These are phyloP conservation scores for Callochromis pleurospilus DNA, from an alignment of 2,113 vertebrate species.

Conservation along the genomic window DNA sequence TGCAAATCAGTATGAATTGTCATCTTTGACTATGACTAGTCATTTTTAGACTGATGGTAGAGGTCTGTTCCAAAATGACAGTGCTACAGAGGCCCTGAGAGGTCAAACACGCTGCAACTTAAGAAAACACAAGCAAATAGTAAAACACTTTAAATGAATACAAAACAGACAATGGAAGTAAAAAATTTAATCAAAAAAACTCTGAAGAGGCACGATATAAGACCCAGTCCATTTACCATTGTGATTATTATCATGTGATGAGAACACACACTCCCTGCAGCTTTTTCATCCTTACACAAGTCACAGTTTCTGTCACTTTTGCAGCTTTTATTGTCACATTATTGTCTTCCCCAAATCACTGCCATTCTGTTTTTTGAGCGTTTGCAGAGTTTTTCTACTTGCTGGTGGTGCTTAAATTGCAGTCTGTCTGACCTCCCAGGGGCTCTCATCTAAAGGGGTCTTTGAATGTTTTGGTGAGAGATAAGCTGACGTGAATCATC, in stretches of 20 bases:
- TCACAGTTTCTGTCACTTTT: background rate
- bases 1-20: background rate
- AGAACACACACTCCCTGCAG: background rate
- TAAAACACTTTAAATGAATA: background rate
- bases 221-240: background rate
- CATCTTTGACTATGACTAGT: background rate
- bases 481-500: background rate
- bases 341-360: background rate
- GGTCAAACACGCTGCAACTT: background rate
- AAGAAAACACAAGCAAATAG: background rate
- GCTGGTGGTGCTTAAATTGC: background rate
- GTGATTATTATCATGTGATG: background rate
- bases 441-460: background rate
- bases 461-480: background rate
- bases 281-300: background rate
- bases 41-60: background rate
- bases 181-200: background rate
- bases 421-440: background rate
- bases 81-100: background rate
- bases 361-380: background rate
- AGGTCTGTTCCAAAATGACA: background rate
- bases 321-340: background rate
- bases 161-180: background rate
- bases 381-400: background rate
- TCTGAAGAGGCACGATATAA: background rate